phyloP scores from a whole-genome alignment of 2,113 vertebrate species.

The Nyctibius bracteatus region DNA sequence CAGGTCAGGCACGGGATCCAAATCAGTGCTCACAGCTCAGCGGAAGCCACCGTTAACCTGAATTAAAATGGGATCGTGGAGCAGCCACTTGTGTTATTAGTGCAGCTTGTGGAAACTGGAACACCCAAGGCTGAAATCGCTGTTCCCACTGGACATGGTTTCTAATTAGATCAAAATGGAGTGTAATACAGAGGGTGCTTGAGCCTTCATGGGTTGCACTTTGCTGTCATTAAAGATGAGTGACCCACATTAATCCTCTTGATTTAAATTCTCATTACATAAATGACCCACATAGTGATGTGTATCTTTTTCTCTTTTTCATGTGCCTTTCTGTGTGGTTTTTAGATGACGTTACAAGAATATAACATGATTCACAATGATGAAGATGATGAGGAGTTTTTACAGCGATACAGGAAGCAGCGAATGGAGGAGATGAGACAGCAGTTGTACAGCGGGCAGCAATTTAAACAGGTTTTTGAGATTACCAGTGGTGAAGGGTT shows the following conservation, averaged over 20 bases:
- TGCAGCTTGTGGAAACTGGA: neutral
- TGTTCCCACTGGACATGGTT: neutral
- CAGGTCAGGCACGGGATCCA: neutral
- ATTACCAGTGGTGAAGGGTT: constrained; percentile 88
- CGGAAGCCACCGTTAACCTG: neutral
- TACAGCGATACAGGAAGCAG: constrained; percentile 94
- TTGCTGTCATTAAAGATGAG: neutral
- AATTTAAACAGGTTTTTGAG: constrained; percentile 87
- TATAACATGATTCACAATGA: constrained; percentile 82
- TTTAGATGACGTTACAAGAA: constrained; percentile 89
- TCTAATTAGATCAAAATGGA: constrained; percentile 10
- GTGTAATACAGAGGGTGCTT: neutral
- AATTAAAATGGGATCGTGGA: neutral
- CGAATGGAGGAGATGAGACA: constrained; percentile 94
- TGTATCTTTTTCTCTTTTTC: neutral
- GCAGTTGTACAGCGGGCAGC: constrained; percentile 85
- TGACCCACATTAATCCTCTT: constrained; percentile 20
- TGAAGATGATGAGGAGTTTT: constrained; percentile 88
- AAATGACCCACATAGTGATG: neutral
- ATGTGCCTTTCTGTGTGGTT: neutral
- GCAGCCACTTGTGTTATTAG: neutral
- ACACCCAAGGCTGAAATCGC: neutral
- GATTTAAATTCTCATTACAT: neutral
- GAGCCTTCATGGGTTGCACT: neutral
- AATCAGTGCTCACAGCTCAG: rapidly evolving